Evolutionary conservation across 2,113 vertebrate genomes (phyloP).

Genomic region (Neodon shergylaensis): DNA sequence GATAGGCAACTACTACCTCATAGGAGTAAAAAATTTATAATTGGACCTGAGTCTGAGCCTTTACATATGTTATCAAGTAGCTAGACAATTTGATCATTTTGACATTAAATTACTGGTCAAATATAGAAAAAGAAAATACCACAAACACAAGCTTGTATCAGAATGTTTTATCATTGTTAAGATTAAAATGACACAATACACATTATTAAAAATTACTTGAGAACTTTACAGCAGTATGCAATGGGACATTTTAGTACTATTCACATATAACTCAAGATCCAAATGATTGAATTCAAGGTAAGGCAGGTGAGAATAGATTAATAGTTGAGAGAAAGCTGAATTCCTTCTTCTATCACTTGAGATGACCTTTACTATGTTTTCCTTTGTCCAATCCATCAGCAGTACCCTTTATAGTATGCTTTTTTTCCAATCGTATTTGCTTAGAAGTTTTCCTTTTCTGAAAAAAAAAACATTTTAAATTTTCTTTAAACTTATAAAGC

Average conservation of each 20-base stretch:
- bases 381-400: background rate
- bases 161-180: background rate
- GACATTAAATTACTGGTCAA: background rate
- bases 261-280: background rate
- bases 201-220: background rate
- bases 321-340: background rate
- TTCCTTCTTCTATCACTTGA: background rate
- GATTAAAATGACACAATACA: background rate
- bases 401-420: background rate
- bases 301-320: background rate
- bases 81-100: background rate
- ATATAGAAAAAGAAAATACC: background rate
- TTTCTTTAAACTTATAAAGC: background rate
- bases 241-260: background rate
- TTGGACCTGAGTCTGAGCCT: background rate
- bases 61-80: background rate
- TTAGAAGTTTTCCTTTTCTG: background rate
- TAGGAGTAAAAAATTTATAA: background rate
- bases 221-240: background rate
- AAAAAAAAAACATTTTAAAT: background rate
- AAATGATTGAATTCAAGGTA: background rate
- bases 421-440: conserved; percentile 11
- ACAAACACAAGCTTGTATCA: background rate
- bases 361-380: background rate
- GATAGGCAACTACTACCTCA: background rate